Conservation (phyloP, 2,888 invertebrate genomes). For the Calliopum simillimum region DNA sequence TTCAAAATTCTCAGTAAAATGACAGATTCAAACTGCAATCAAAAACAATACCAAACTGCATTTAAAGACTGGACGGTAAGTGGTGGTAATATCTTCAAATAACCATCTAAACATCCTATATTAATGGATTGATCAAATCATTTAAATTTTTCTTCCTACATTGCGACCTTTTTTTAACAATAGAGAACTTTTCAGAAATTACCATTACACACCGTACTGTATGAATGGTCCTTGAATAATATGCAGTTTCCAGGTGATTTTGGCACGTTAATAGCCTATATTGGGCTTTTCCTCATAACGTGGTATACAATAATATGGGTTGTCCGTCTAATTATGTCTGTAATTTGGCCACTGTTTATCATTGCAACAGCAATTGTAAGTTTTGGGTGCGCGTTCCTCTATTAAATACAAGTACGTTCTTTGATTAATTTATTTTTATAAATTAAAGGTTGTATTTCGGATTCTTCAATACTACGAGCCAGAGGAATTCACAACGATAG, state of each 20-base stretch:
- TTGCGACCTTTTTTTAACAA: not conserved
- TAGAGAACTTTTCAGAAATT: conserved; percentile 41
- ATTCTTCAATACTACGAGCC: conserved; percentile 47
- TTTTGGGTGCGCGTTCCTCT: conserved; percentile 12
- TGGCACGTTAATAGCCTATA: conserved; percentile 50
- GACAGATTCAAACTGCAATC: conserved; percentile 33
- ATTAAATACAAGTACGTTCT: not conserved
- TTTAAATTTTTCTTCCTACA: not conserved
- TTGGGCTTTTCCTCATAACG: conserved; percentile 51
- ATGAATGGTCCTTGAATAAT: conserved; percentile 54
- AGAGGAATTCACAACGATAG: conserved; percentile 43
- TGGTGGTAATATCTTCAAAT: not conserved
- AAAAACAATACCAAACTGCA: conserved; percentile 25
- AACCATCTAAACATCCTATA: not conserved
- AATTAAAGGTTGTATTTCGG: conserved; percentile 43
- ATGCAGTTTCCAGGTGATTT: conserved; percentile 47
- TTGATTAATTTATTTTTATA: conserved; percentile 8
- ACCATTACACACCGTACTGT: conserved; percentile 47
- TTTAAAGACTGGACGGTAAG: conserved; percentile 43
- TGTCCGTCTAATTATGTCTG: conserved; percentile 50
- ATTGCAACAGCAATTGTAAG: conserved; percentile 50
- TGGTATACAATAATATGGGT: conserved; percentile 54
- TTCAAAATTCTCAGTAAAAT: conserved; percentile 47
- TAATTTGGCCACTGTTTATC: conserved; percentile 56
- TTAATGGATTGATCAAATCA: not conserved